These are phyloP conservation scores for Dreissena rostriformis DNA, from an alignment of 1,140 invertebrate species.

Conservation along the genomic window DNA sequence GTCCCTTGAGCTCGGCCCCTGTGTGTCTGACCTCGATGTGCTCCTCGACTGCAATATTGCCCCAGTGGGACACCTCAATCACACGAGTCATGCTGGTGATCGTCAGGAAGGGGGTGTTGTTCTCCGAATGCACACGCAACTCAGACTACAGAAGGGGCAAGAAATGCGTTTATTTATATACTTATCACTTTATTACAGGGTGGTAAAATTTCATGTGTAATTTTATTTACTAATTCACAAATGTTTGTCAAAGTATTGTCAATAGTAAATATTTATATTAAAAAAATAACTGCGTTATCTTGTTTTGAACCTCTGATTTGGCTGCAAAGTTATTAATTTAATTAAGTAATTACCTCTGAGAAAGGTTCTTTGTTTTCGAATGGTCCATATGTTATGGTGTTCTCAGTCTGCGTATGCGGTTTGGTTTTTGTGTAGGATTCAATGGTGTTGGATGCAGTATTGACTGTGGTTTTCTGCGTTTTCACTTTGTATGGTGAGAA, in stretches of 20 bases:
- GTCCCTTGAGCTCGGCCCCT: constrained; percentile 95
- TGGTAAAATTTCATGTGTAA: not conserved
- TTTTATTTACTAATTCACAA: not conserved
- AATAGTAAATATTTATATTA: too few relatives aligned
- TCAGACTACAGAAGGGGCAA: constrained; percentile 82
- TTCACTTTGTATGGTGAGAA: constrained; percentile 91
- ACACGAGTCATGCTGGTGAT: constrained; percentile 92
- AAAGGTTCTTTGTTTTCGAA: constrained; percentile 89
- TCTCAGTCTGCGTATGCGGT: constrained; percentile 90
- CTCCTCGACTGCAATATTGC: constrained; percentile 98
- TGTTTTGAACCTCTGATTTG: not conserved
- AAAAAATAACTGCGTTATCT: too few relatives aligned
- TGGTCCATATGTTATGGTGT: constrained; percentile 92
- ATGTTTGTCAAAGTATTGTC: too few relatives aligned
- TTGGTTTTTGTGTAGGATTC: constrained; percentile 94
- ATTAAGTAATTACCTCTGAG: constrained; percentile 72
- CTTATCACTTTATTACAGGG: not conserved
- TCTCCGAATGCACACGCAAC: constrained; percentile 95
- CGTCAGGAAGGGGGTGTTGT: constrained; percentile 97
- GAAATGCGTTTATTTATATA: not conserved
- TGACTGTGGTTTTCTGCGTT: constrained; percentile 91
- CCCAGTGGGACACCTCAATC: constrained; percentile 99
- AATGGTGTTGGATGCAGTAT: constrained; percentile 89
- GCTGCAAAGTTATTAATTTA: too few relatives aligned
- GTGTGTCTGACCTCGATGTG: constrained; percentile 94